Evolutionary conservation across 2,113 vertebrate genomes (phyloP).

Genomic region (Aegotheles bennettii): DNA sequence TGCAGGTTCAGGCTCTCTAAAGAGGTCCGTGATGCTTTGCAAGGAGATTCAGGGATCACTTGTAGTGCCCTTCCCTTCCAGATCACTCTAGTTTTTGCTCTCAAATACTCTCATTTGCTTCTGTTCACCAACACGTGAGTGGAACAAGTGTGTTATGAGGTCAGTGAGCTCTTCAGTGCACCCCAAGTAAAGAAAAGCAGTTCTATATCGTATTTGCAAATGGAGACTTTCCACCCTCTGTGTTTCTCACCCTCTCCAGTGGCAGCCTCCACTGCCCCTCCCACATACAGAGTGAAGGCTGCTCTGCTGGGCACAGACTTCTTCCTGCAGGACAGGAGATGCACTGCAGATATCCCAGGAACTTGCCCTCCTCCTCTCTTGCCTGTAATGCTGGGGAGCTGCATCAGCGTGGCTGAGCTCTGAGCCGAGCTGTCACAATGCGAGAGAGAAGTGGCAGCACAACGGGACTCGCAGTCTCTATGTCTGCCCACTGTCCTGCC

Average conservation of each 20-base stretch:
- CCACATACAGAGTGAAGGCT: no score
- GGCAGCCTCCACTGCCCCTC: no score
- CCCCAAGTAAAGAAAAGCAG: no score
- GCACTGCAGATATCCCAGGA: not conserved
- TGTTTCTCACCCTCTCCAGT: no score
- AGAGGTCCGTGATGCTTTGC: accelerated
- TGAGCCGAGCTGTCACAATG: not conserved
- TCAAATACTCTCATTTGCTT: no score
- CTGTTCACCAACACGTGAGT: no score
- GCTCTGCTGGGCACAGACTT: no score
- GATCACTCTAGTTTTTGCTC: no score
- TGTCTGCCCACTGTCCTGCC: not conserved
- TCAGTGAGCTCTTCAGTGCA: no score
- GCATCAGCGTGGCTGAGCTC: not conserved
- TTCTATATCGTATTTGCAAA: no score
- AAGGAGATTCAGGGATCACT: not conserved
- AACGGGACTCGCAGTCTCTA: not conserved
- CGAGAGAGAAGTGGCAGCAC: not conserved
- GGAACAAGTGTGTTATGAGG: no score
- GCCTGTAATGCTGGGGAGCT: not conserved
- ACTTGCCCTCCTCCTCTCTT: not conserved
- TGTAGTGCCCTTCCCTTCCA: not conserved
- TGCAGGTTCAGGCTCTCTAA: not conserved
- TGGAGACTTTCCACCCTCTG: no score
- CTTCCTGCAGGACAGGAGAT: not conserved